Conservation (phyloP, 92 coral and sea anemone genomes). For the Paragorgia papillata region DNA sequence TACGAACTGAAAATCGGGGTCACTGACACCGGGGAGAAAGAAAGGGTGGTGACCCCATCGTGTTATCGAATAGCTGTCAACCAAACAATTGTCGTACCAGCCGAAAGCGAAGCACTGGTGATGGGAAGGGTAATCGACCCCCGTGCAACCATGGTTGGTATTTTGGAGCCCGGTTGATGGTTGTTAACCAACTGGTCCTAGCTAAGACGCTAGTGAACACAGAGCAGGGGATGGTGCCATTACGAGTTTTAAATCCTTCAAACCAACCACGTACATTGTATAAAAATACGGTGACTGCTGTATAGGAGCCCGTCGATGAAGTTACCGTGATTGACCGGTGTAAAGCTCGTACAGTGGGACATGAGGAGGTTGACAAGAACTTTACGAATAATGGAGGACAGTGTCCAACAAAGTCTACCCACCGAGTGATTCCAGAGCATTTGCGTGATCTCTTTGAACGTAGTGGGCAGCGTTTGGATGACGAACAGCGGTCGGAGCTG, state of each 20-base stretch:
- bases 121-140: constrained; percentile 8
- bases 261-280: constrained; percentile 49
- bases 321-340: not conserved
- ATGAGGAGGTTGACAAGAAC: not conserved
- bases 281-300: constrained; percentile 54
- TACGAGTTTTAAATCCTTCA: constrained; percentile 55
- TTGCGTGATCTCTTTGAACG: constrained; percentile 35
- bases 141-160: constrained; percentile 7
- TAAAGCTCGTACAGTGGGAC: constrained; percentile 6
- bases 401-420: not conserved
- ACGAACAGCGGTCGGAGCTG: constrained; percentile 18
- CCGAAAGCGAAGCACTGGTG: constrained; percentile 9
- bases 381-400: constrained; percentile 5
- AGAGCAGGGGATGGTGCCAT: constrained; percentile 33
- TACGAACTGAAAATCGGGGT: constrained; percentile 15
- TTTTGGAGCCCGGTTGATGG: constrained; percentile 51
- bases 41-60: not conserved
- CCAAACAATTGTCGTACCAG: constrained; percentile 13
- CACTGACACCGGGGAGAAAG: not conserved
- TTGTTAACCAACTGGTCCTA: constrained; percentile 43
- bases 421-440: constrained; percentile 10
- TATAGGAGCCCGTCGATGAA: constrained; percentile 47
- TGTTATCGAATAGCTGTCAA: constrained; percentile 23
- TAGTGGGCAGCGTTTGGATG: constrained; percentile 17
- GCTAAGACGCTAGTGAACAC: constrained; percentile 54